These are phyloP conservation scores for Pristionchus maxplancki DNA, from an alignment of 2,888 invertebrate species.

Conservation along the genomic window DNA sequence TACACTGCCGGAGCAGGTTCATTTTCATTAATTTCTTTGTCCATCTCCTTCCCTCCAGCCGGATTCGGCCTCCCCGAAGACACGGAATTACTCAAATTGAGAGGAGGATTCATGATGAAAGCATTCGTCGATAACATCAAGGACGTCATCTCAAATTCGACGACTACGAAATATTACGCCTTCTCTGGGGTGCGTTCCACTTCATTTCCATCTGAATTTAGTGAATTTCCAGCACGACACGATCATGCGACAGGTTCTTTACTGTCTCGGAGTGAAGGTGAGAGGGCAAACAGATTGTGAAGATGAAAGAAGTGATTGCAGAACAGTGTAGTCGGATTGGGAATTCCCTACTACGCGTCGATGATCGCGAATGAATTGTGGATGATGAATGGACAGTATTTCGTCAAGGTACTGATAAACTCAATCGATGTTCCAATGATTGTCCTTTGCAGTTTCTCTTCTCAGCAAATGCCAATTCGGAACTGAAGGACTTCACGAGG, in stretches of 20 bases:
- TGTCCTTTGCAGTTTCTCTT: constrained; percentile 23
- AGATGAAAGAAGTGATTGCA: not conserved
- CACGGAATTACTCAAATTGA: constrained; percentile 52
- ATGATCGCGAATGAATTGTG: constrained; percentile 25
- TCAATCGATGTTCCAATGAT: not conserved
- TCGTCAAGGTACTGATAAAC: not conserved
- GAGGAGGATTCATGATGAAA: constrained; percentile 54
- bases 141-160: not conserved
- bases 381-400: constrained; percentile 20
- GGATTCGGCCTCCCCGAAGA: constrained; percentile 55
- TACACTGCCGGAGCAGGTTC: constrained; percentile 32
- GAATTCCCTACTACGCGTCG: constrained; percentile 25
- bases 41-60: no score
- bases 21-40: not conserved
- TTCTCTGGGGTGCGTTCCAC: not conserved
- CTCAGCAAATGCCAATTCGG: constrained; percentile 5
- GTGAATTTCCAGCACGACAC: constrained; percentile 6
- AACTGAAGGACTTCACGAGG: constrained; percentile 36
- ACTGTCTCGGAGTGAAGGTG: constrained; percentile 12
- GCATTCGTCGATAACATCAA: constrained; percentile 53
- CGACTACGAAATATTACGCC: constrained; percentile 5
- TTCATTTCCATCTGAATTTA: not conserved
- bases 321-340: not conserved
- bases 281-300: not conserved
- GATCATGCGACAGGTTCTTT: not conserved